These are phyloP conservation scores for Melipona bicolor DNA, from an alignment of 2,888 invertebrate genomes.

Conservation along the genomic window DNA sequence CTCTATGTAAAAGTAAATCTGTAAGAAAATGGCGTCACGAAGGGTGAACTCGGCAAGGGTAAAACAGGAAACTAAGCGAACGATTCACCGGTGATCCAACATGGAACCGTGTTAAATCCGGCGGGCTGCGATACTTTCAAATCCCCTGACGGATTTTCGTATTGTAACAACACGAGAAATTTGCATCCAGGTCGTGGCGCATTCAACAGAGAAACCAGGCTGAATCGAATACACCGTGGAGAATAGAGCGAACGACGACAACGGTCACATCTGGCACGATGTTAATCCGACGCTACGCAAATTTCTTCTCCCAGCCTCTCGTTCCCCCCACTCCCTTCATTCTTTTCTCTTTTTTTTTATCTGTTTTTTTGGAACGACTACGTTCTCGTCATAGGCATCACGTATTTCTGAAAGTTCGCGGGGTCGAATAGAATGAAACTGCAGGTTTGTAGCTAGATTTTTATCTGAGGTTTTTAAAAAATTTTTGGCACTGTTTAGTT, in stretches of 20 bases:
- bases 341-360: neutral
- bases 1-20: neutral
- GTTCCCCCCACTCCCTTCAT: neutral
- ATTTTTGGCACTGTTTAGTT: no score
- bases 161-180: constrained; percentile 13
- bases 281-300: constrained; percentile 44
- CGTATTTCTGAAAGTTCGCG: no score
- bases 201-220: constrained; percentile 13
- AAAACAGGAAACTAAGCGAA: neutral
- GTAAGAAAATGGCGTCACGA: neutral
- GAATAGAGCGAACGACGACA: constrained; percentile 20
- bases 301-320: constrained; percentile 18
- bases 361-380: neutral
- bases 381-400: no score
- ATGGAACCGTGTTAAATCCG: neutral
- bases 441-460: no score
- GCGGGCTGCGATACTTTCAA: neutral
- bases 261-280: constrained; percentile 17
- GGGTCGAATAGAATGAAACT: no score
- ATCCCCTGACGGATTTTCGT: constrained; percentile 4
- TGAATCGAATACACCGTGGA: constrained; percentile 26
- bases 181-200: constrained; percentile 42
- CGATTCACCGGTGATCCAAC: neutral
- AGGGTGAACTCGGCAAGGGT: neutral
- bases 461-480: no score